Evolutionary conservation across 1,140 invertebrate genomes (phyloP).

Genomic region (Kradibia gibbosae): DNA sequence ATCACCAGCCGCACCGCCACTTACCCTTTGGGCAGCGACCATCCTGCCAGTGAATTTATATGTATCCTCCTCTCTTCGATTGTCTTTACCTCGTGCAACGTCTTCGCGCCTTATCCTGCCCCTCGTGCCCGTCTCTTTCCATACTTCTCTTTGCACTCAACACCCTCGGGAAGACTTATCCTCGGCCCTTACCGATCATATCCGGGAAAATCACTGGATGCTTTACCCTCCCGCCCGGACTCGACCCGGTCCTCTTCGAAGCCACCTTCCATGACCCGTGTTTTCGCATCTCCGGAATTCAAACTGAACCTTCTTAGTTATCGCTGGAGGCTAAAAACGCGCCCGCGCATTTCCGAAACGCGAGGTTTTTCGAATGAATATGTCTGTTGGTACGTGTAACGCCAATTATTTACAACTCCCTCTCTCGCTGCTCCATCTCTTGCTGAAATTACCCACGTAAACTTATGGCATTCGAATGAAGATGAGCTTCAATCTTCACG

Average conservation of each 20-base stretch:
- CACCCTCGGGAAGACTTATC: too few species aligned
- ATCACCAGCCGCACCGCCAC: background rate
- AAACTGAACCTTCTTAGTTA: constrained; percentile 48
- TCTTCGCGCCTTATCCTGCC: background rate
- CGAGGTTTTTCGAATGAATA: constrained; percentile 23
- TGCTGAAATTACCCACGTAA: constrained; percentile 47
- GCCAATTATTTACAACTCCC: constrained; percentile 8
- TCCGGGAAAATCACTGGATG: background rate
- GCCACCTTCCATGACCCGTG: constrained; percentile 19
- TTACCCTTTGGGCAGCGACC: background rate
- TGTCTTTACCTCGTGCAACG: constrained; percentile 2
- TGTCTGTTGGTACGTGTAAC: background rate
- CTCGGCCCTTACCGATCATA: background rate
- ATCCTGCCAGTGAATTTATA: background rate
- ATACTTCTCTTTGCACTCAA: background rate
- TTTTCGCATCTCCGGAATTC: constrained; percentile 50
- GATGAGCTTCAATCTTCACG: constrained; percentile 5
- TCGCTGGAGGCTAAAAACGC: constrained; percentile 33
- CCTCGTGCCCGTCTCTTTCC: background rate
- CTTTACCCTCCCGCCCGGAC: background rate
- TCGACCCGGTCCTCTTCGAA: background rate
- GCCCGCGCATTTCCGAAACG: constrained; percentile 31
- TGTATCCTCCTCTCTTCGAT: constrained; percentile 28
- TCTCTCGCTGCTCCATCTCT: constrained; percentile 41
- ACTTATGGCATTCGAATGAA: constrained; percentile 6